Conservation (phyloP, 1,140 invertebrate genomes). For the Steinernema khuongi region DNA sequence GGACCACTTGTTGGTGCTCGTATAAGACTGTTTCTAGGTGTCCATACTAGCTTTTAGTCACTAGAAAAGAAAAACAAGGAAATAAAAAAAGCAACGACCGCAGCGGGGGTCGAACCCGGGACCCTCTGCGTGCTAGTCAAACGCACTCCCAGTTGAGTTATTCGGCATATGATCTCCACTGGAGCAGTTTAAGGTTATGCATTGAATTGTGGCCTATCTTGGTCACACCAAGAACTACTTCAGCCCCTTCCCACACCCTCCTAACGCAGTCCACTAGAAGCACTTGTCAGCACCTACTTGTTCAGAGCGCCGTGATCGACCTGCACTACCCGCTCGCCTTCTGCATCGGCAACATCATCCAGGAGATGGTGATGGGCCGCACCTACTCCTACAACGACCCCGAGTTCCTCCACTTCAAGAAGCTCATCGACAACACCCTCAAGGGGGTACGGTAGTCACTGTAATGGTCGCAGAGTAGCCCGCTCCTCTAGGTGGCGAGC, state of each 20-base stretch:
- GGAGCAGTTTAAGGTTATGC: too few relatives aligned
- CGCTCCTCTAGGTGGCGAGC: constrained; percentile 35
- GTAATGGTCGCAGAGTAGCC: neutral
- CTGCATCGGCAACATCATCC: constrained; percentile 52
- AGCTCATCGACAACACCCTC: constrained; percentile 40
- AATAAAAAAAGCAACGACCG: too few relatives aligned
- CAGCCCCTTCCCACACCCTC: neutral
- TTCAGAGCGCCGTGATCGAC: constrained; percentile 30
- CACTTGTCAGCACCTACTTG: neutral
- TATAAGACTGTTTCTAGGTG: too few relatives aligned
- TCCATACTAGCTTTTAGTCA: too few relatives aligned
- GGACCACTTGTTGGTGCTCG: too few relatives aligned
- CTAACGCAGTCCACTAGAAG: neutral
- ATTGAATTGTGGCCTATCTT: too few relatives aligned
- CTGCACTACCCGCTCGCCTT: constrained; percentile 37
- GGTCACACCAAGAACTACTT: too few relatives aligned
- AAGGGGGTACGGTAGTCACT: constrained; percentile 33
- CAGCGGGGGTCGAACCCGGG: too few relatives aligned
- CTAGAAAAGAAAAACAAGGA: too few relatives aligned
- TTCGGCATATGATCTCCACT: too few relatives aligned
- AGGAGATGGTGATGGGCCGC: constrained; percentile 47
- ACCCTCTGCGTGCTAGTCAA: too few relatives aligned
- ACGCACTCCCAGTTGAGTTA: too few relatives aligned
- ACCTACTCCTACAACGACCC: constrained; percentile 41
- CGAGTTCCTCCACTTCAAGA: constrained; percentile 47